Evolutionary conservation across 2,113 vertebrate species (phyloP).

Genomic region (Apaloderma vittatum): DNA sequence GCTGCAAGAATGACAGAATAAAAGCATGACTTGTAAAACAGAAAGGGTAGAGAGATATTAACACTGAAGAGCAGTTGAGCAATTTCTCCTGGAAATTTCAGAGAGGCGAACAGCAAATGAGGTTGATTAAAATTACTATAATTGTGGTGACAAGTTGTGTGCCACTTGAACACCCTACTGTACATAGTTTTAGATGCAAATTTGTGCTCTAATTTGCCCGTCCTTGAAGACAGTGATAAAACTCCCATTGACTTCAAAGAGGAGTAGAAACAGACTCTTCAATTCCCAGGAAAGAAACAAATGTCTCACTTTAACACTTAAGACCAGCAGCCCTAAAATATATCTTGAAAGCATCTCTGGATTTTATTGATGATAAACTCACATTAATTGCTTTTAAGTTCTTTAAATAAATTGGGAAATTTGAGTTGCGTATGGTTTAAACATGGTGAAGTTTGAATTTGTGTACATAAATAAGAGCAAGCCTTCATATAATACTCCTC

Average conservation of each 20-base stretch:
- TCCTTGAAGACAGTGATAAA: slow-evolving; percentile 41
- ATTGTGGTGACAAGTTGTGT: slow-evolving; percentile 47
- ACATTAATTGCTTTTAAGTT: neutral
- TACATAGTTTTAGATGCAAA: slow-evolving; percentile 29
- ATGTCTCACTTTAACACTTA: neutral
- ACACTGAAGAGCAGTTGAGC: slow-evolving; percentile 15
- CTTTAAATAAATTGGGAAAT: neutral
- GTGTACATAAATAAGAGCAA: neutral
- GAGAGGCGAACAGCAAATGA: slow-evolving; percentile 11
- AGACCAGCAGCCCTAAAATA: neutral
- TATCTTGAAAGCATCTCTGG: neutral
- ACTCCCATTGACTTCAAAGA: slow-evolving; percentile 11
- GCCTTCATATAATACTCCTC: neutral
- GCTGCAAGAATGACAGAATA: neutral
- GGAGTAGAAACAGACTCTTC: neutral
- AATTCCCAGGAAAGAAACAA: neutral
- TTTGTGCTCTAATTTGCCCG: slow-evolving; percentile 20
- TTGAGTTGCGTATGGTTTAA: neutral
- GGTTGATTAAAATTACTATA: slow-evolving; percentile 65
- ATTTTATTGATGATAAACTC: neutral
- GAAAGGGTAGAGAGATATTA: slow-evolving; percentile 13
- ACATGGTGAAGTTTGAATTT: neutral
- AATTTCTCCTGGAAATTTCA: slow-evolving; percentile 30
- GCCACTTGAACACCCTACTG: neutral
- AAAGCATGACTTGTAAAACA: slow-evolving; percentile 39